Conservation (phyloP, 2,888 invertebrate species). For the Dendrolimus pini region DNA sequence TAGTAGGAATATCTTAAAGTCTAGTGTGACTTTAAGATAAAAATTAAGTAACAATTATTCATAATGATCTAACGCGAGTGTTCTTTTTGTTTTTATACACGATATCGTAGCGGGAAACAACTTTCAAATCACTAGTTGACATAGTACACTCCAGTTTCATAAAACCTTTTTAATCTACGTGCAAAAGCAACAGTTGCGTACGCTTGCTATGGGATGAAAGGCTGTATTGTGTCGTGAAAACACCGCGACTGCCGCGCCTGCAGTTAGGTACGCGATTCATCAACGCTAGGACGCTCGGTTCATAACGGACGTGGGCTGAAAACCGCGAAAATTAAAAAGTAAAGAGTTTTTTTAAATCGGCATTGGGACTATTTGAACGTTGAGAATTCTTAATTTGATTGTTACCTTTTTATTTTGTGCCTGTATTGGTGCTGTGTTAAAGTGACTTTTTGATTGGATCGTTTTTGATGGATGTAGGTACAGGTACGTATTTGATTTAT, state of each 20-base stretch:
- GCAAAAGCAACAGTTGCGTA: constrained; percentile 34
- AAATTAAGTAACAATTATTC: too few relatives aligned
- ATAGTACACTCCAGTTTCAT: background rate
- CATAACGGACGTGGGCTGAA: constrained; percentile 13
- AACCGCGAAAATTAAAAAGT: constrained; percentile 32
- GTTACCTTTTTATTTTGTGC: background rate
- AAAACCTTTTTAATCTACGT: constrained; percentile 6
- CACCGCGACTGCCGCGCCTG: constrained; percentile 28
- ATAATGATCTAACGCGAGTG: too few relatives aligned
- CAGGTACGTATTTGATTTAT: background rate
- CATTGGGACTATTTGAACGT: constrained; percentile 1
- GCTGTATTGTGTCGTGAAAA: constrained; percentile 22
- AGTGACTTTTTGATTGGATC: background rate
- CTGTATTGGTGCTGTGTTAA: background rate
- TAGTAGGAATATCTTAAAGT: too few relatives aligned
- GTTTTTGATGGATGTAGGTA: background rate
- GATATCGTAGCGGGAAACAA: too few relatives aligned
- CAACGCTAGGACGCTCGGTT: constrained; percentile 37
- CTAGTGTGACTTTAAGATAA: too few relatives aligned
- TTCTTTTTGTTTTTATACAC: too few relatives aligned
- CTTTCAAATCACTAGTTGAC: background rate
- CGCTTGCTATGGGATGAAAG: constrained; percentile 24
- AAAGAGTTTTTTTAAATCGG: constrained; percentile 7
- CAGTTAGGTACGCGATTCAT: constrained; percentile 49
- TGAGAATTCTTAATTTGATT: constrained; percentile 1